Base-by-base conservation (phyloP, 2,797 vertebrate species). In the Pantherophis vulpinus region DNA sequence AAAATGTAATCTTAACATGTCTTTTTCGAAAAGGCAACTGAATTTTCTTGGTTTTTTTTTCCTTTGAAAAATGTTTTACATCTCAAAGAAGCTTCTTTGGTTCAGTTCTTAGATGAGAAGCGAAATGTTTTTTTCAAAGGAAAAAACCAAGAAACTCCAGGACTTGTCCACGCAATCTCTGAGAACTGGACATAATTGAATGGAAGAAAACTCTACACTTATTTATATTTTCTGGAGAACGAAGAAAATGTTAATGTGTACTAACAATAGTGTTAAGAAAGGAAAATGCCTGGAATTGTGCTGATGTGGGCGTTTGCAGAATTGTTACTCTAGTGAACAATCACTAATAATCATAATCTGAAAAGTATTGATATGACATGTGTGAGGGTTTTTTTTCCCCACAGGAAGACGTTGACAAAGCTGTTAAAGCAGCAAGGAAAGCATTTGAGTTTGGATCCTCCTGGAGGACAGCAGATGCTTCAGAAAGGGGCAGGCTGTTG, bases 401-500 rank as follows among this genome's bases (percentile, higher is more conserved):
- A 37, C 27, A 87, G 86, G 7, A 97, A 1, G 98, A 99, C 89
- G 83, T 99, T 13, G 97, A 99, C 94, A 98, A 98, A 93, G 98
- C 98, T 42, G 98, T 99, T 90, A 97, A 97, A 96, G 98, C 98
- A 20, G 98, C 98, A n/a, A 97, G 98, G 70, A 96, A 98, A 11
- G 98, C 98, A 94, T 99, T 99, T 94, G 98, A 98, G 96, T 94
- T 98, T 4, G 98, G 98, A 9, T 99, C 98, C 7, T 95, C 97
- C n/a, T 99, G 98, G 98, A 98, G 98, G 51, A 98, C 97, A 4
- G 98, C 99, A 98, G 98, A 99, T 91, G 98, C 98, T 94, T 99
- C 98, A 0, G 97, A 98, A 92, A 95, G 98, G 91, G 98, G 98
- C 29, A 96, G 95, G 42, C 97, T 99, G 1, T 91, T 99, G 25